These are phyloP conservation scores for Aurelia coerulea DNA, from an alignment of 30 jellyfish, hydroid and myxozoan species.

Conservation along the genomic window DNA sequence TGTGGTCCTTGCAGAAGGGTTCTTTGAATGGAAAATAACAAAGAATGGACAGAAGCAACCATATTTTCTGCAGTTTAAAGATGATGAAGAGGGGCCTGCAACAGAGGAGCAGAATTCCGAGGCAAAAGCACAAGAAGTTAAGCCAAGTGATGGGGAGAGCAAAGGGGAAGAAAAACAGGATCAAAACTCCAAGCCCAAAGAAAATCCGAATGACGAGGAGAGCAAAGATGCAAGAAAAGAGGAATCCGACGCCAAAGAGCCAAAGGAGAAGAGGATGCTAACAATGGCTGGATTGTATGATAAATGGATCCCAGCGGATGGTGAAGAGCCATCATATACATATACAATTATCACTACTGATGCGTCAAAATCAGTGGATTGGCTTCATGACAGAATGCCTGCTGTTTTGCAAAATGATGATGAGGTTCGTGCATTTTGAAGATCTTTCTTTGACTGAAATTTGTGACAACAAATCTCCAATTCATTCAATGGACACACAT, in stretches of 20 bases:
- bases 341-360: slow-evolving; percentile 86
- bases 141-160: too few relatives aligned
- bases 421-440: background rate
- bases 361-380: slow-evolving; percentile 66
- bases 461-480: too few relatives aligned
- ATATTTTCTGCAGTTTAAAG: slow-evolving; percentile 62
- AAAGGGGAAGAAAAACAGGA: too few relatives aligned
- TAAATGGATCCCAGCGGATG: slow-evolving; percentile 50
- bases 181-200: too few relatives aligned
- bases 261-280: slow-evolving; percentile 37
- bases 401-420: slow-evolving; percentile 80
- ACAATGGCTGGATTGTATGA: slow-evolving; percentile 95
- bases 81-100: slow-evolving; percentile 1
- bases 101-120: too few relatives aligned
- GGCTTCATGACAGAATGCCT: slow-evolving; percentile 98
- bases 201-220: too few relatives aligned
- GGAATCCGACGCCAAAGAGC: slow-evolving; percentile 2
- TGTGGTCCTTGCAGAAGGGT: slow-evolving; percentile 95
- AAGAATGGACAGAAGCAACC: slow-evolving; percentile 85
- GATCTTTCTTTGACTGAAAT: too few relatives aligned
- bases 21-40: slow-evolving; percentile 81
- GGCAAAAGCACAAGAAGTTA: too few relatives aligned
- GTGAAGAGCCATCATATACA: slow-evolving; percentile 60
- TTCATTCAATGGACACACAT: too few relatives aligned
- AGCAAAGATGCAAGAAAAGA: too few relatives aligned